Evolutionary conservation across 2,113 vertebrate genomes (phyloP).

Genomic region (Quiscalus mexicanus): DNA sequence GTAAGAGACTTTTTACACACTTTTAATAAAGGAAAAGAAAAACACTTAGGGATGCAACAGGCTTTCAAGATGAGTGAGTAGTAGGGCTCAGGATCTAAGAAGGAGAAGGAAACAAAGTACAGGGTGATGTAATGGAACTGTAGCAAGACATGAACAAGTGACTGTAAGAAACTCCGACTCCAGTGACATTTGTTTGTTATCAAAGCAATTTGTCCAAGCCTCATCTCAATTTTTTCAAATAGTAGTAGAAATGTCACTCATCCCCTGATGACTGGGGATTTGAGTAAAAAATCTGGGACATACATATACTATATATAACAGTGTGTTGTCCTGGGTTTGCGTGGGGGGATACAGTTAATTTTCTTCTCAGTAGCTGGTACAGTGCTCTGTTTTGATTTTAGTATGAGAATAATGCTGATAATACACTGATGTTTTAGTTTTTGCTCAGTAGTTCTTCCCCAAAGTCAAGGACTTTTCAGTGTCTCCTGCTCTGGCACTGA

Average conservation of each 20-base stretch:
- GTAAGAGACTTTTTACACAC: neutral
- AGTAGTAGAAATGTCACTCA: neutral
- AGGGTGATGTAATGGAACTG: neutral
- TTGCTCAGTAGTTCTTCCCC: neutral
- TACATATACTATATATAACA: neutral
- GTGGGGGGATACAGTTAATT: neutral
- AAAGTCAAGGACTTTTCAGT: neutral
- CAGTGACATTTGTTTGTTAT: neutral
- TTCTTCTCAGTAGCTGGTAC: neutral
- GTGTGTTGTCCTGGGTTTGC: neutral
- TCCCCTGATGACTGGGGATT: neutral
- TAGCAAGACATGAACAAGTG: neutral
- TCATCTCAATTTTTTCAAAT: neutral
- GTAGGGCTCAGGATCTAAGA: neutral
- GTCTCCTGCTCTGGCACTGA: neutral
- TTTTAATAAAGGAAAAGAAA: neutral
- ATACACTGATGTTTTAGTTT: fast-evolving
- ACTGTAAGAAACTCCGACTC: neutral
- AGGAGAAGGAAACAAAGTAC: neutral
- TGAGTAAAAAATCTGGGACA: neutral
- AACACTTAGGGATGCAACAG: neutral
- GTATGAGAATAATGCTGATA: neutral
- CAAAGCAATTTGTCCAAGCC: neutral
- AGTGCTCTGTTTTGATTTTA: neutral
- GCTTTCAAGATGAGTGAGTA: neutral